A percentile compares a stretch with the other conserved stretches of the same genome.
Evolutionary conservation across 2,797 vertebrate species (phyloP).

Genomic region (Anabas testudineus): DNA sequence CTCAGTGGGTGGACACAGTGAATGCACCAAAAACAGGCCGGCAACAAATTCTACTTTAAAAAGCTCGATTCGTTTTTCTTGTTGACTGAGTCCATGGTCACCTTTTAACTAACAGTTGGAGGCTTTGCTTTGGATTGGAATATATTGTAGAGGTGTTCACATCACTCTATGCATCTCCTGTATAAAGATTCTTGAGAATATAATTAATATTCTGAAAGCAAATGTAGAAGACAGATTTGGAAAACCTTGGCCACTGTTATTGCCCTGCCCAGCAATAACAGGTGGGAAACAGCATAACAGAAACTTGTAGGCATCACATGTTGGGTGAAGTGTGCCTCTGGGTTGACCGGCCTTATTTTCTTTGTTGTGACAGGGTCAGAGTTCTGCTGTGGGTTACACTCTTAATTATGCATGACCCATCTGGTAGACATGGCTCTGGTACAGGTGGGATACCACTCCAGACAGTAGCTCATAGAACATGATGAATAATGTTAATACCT

Average conservation of each 20-base stretch:
- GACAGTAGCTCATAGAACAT: constrained; percentile 55
- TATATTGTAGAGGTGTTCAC: background rate
- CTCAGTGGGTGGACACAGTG: background rate
- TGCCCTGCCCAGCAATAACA: constrained; percentile 21
- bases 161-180: background rate
- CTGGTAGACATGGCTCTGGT: constrained; percentile 63
- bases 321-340: constrained; percentile 57
- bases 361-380: constrained; percentile 70
- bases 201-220: background rate
- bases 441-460: constrained; percentile 63
- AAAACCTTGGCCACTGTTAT: constrained; percentile 14
- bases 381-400: constrained; percentile 68
- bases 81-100: background rate
- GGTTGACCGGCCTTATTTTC: constrained; percentile 63
- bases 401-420: constrained; percentile 79
- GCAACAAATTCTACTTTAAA: background rate
- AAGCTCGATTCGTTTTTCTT: constrained; percentile 9
- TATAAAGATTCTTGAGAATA: background rate
- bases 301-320: constrained; percentile 39
- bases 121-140: background rate
- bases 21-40: background rate
- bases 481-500: constrained; percentile 48
- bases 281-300: constrained; percentile 24
- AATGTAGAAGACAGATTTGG: background rate
- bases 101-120: background rate